Conservation (phyloP, 1,140 invertebrate genomes). For the Mya arenaria region DNA sequence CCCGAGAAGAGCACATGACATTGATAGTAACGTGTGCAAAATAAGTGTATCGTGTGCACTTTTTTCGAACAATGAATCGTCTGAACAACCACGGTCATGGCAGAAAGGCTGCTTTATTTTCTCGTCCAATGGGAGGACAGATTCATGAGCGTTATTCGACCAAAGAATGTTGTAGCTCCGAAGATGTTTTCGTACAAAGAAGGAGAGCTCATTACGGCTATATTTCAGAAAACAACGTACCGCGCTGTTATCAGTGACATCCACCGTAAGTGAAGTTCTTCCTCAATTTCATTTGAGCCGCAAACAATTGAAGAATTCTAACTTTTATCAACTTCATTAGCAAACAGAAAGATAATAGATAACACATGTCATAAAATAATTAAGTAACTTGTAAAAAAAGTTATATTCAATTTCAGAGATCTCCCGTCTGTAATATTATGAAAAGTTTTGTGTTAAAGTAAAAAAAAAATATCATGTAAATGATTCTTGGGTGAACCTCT, state of each 20-base stretch:
- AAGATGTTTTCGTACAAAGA: not conserved
- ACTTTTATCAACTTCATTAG: not conserved
- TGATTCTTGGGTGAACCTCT: too few relatives aligned
- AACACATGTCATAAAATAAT: not conserved
- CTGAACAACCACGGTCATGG: slow-evolving; percentile 15
- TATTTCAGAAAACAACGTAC: slow-evolving; percentile 26
- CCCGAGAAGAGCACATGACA: too few relatives aligned
- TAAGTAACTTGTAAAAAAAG: not conserved
- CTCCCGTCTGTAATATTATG: too few relatives aligned
- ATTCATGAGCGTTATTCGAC: not conserved
- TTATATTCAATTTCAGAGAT: too few relatives aligned
- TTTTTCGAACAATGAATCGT: not conserved
- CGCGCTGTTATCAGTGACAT: slow-evolving; percentile 14
- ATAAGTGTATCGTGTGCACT: not conserved
- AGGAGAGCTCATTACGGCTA: slow-evolving; percentile 1
- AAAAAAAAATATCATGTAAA: too few relatives aligned
- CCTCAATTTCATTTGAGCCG: too few relatives aligned
- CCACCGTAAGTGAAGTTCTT: slow-evolving; percentile 8
- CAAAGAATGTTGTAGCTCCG: not conserved
- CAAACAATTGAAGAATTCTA: not conserved
- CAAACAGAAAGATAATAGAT: not conserved
- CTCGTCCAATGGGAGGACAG: slow-evolving; percentile 24
- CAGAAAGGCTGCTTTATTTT: slow-evolving; percentile 20
- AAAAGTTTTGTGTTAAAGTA: too few relatives aligned
- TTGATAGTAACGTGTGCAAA: not conserved